Base-by-base conservation (phyloP, 2,113 vertebrate genomes). In the Pygoscelis adeliae region DNA sequence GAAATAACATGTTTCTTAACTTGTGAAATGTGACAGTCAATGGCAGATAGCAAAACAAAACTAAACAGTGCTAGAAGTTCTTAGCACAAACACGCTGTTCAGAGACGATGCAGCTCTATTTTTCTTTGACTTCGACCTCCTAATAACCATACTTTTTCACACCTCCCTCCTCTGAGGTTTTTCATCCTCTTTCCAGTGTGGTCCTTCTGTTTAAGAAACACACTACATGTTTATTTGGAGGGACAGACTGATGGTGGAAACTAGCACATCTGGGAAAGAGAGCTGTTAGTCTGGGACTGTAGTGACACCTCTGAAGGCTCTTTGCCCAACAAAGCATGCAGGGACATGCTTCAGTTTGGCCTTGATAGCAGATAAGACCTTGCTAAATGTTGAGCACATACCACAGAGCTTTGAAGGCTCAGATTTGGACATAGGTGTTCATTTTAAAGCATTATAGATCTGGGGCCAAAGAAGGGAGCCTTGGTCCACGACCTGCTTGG, bases 11-110 rank as follows among this genome's bases (percentile, higher is more conserved):
- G 95, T 97, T 98, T 98, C 97, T 98, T 98, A 98, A 98, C 97
- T 98, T 98, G 98, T 97, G 95, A 98, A 98, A 98, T 98, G 98
- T 98, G 98, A 98, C 98, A 98, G 98, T 98, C 98, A 98, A 97
- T 97, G 97, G 97, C 98, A 98, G 95, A 97, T 96, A 97, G 98
- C 93, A 98, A 98, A 98, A 98, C 97, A 98, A 97, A 96, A 95
- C 88, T 90, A 98, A 97, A 95, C 62, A 86, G 74, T 93, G 92
- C 86, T 96, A 72, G 53, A 96, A 96, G 97, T 98, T 97, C 90
- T 87, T 58, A 91, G 59, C 83, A 91, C 97, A 97, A 94, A 90
- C 86, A 91, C 3, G 19, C 78, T 69, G 42, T 36, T 78, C 56
- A 27, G 67, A 90, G 63, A 50, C 3, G 6, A 62, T 10, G 62